Percentiles rank a stretch among this genome's conserved stretches.
These are phyloP conservation scores for Apodemia duryi DNA, from an alignment of 2,888 invertebrate species.

Conservation along the genomic window DNA sequence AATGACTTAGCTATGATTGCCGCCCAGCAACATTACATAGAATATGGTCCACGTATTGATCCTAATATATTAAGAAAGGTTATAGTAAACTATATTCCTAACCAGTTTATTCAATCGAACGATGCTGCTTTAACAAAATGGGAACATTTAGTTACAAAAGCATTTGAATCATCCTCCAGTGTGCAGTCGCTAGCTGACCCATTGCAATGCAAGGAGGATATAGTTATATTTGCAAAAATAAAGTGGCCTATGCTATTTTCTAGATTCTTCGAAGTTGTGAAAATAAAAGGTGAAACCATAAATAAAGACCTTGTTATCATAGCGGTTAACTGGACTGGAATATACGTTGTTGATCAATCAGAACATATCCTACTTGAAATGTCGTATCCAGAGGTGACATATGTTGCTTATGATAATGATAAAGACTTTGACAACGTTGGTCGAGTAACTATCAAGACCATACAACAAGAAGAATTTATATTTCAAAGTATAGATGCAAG, in stretches of 20 bases:
- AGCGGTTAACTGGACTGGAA: conserved; percentile 96
- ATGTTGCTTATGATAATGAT: conserved; percentile 81
- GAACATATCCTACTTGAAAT: conserved; percentile 94
- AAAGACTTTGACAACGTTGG: conserved; percentile 76
- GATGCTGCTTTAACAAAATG: conserved; percentile 83
- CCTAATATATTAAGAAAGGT: conserved; percentile 83
- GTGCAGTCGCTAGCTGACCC: conserved; percentile 83
- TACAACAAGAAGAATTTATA: conserved; percentile 92
- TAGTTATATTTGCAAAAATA: conserved; percentile 93
- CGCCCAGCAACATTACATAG: conserved; percentile 94
- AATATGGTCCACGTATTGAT: conserved; percentile 84
- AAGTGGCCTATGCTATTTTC: conserved; percentile 98
- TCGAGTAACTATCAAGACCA: conserved; percentile 87
- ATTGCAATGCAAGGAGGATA: conserved; percentile 90
- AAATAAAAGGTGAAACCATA: conserved; percentile 83
- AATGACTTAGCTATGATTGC: conserved; percentile 93
- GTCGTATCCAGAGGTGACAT: conserved; percentile 91
- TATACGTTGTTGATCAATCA: conserved; percentile 94
- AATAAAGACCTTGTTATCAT: conserved; percentile 89
- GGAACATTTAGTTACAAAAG: conserved; percentile 85
- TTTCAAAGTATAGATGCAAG: conserved; percentile 94
- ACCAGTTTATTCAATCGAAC: conserved; percentile 82
- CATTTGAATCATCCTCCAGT: conserved; percentile 85
- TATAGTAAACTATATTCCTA: conserved; percentile 90
- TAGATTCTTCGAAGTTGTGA: conserved; percentile 94